Evolutionary conservation across 2,113 vertebrate genomes (phyloP).

Genomic region (Trogon melanurus): DNA sequence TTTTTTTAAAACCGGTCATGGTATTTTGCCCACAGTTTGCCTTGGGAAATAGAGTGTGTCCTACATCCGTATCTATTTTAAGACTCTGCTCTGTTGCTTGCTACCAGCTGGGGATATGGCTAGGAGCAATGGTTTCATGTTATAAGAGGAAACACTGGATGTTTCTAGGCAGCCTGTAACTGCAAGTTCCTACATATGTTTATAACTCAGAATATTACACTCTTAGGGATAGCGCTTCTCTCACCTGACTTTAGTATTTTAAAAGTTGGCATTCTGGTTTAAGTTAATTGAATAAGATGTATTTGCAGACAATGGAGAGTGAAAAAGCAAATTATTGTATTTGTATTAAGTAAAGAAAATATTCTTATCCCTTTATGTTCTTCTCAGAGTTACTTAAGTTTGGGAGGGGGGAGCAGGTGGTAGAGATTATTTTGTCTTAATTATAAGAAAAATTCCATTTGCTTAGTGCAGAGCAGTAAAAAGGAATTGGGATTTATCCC

Average conservation of each 20-base stretch:
- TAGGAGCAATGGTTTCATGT: not conserved
- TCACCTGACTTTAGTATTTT: not conserved
- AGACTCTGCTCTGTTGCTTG: not conserved
- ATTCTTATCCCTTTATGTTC: not conserved
- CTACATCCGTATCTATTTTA: conserved; percentile 60
- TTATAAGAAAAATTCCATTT: not conserved
- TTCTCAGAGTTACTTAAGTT: not conserved
- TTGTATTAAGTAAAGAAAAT: not conserved
- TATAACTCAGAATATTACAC: not conserved
- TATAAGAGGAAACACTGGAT: not conserved
- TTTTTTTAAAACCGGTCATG: not conserved
- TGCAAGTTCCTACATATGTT: not conserved
- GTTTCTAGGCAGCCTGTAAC: not conserved
- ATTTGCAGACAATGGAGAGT: not conserved
- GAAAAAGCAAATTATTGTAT: not conserved
- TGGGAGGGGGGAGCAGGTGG: not conserved
- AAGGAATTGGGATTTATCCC: not conserved
- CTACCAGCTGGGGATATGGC: conserved; percentile 1
- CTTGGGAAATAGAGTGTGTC: conserved; percentile 59
- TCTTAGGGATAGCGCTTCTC: not conserved
- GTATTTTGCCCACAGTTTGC: conserved; percentile 23
- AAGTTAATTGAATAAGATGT: not conserved
- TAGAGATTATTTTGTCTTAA: not conserved
- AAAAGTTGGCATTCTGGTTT: not conserved
- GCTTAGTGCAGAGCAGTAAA: not conserved